These are phyloP conservation scores for Streblospio benedicti DNA, from an alignment of 1,140 invertebrate genomes.

Conservation along the genomic window DNA sequence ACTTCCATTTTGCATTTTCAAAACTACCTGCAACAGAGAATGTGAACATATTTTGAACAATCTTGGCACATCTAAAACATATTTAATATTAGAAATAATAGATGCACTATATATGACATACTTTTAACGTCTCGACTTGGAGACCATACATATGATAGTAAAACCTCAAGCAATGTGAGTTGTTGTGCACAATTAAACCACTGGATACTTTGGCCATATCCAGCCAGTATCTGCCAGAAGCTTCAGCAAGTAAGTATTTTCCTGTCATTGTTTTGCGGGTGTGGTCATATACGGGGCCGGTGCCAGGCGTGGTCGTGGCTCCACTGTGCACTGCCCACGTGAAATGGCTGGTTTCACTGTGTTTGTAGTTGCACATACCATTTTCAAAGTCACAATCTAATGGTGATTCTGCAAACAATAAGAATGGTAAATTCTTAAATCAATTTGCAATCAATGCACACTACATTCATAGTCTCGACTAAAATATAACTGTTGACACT, in stretches of 20 bases:
- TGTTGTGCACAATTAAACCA: neutral
- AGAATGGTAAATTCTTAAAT: neutral
- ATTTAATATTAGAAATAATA: no score
- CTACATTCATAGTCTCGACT: no score
- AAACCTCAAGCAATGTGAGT: slow-evolving; percentile 1
- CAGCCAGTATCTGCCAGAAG: neutral
- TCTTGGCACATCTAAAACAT: no score
- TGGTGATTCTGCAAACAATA: neutral
- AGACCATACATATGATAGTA: slow-evolving; percentile 10
- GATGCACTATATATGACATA: neutral
- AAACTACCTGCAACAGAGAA: no score
- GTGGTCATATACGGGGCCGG: neutral
- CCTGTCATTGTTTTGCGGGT: neutral
- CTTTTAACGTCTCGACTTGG: neutral
- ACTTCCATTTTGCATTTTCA: no score
- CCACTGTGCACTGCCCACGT: neutral
- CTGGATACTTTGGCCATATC: neutral
- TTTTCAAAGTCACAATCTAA: slow-evolving; percentile 3
- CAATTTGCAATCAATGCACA: no score
- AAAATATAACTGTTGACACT: no score
- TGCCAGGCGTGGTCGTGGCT: neutral
- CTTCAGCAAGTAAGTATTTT: slow-evolving; percentile 7
- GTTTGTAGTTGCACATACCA: neutral
- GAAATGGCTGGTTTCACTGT: neutral
- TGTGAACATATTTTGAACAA: no score